A percentile compares a stretch with the other conserved stretches of the same genome.
Conservation (phyloP, 1,140 invertebrate species). For the Camponotus pennsylvanicus region DNA sequence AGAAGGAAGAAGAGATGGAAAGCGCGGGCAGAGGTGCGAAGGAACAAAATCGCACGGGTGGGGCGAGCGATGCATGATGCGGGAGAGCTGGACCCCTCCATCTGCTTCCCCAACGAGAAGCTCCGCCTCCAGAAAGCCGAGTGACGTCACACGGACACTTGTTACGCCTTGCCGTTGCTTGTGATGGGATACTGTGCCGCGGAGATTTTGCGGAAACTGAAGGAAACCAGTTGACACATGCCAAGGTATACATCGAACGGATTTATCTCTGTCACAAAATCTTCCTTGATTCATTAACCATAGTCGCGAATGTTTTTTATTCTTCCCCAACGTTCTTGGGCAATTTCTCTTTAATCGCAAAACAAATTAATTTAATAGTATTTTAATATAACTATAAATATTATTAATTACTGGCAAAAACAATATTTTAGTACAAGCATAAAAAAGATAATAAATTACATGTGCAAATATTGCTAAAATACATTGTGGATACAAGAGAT, state of each 20-base stretch:
- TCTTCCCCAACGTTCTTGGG: background rate
- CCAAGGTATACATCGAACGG: background rate
- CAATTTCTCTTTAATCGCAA: background rate
- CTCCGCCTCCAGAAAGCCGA: conserved; percentile 84
- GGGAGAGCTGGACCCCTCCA: conserved; percentile 78
- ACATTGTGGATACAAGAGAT: background rate
- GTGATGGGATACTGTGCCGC: conserved; percentile 49
- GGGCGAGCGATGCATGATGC: conserved; percentile 79
- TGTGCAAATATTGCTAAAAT: background rate
- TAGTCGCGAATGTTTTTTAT: background rate
- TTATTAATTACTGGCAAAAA: background rate
- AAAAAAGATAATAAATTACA: background rate
- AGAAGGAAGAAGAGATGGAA: conserved; percentile 68
- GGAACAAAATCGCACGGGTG: conserved; percentile 76
- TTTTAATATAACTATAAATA: too few species aligned
- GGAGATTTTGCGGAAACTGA: conserved; percentile 45
- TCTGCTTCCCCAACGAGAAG: conserved; percentile 74
- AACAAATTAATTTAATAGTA: too few species aligned
- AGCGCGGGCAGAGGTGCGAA: conserved; percentile 63
- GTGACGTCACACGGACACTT: conserved; percentile 85
- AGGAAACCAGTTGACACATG: conserved; percentile 1
- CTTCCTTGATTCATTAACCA: background rate
- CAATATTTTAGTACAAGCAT: background rate
- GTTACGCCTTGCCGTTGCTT: conserved; percentile 83
- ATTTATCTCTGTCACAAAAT: background rate